Conservation (phyloP, 2,113 vertebrate genomes). For the Phalacrocorax pelagicus region DNA sequence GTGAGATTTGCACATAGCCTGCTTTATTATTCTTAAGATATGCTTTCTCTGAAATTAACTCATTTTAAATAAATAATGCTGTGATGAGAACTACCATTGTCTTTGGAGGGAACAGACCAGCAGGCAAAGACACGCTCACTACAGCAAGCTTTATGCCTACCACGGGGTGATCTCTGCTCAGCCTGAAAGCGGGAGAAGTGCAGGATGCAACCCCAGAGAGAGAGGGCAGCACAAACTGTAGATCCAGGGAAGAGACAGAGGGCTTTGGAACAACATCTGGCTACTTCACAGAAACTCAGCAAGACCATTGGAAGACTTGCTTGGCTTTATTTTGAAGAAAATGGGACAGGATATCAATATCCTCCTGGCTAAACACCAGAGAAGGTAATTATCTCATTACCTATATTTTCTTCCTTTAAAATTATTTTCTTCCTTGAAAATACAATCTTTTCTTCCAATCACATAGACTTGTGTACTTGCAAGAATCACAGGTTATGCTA, state of each 20-base stretch:
- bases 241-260: background rate
- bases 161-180: background rate
- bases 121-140: background rate
- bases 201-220: background rate
- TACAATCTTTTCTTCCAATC: background rate
- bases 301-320: background rate
- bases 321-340: background rate
- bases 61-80: conserved; percentile 31
- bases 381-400: background rate
- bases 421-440: background rate
- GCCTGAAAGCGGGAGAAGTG: background rate
- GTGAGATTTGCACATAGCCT: background rate
- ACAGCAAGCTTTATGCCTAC: background rate
- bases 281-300: background rate
- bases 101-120: background rate
- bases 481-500: background rate
- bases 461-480: background rate
- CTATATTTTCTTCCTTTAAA: background rate
- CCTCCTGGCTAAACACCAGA: background rate
- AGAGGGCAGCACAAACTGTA: background rate
- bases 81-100: background rate
- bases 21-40: conserved; percentile 17
- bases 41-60: conserved; percentile 18
- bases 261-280: background rate
- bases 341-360: background rate